Base-by-base conservation (phyloP, 1,140 invertebrate species). In the Atopsyche davidsoni region DNA sequence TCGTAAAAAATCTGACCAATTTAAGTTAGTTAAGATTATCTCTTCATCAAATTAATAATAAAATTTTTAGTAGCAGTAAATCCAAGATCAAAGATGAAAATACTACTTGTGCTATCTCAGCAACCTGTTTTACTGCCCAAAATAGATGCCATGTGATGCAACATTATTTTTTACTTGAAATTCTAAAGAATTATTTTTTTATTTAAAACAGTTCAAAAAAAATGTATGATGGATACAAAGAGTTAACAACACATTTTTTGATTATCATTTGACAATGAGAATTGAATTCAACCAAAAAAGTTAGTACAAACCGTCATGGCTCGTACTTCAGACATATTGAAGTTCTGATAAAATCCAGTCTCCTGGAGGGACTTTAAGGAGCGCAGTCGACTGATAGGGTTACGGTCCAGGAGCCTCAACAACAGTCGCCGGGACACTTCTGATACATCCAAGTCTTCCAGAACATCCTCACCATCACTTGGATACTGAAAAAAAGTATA, bases 341-440 rank as follows among this genome's bases (percentile, higher is more conserved):
- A 76, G 32, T 65, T 61, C 64, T 74, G 67, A 48, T 67, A 76
- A 58, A 74, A 75, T 4, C 73, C 72, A 0, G 66, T 64, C 49
- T 74, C 68, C 52, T 73, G 66, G 10, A 75, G 46, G 43, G 69
- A 64, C 19, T 68, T 62, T 31, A 76, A 55, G 34, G 62, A 70
- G 28, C 67, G 63, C 55, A 76, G 45, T 2, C 74, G 63, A 19
- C 65, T 59, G 43, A 59, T 59, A 0, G 71, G 67, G 23, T 72
- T 66, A 3, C 53, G 47, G 28, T 73, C 70, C 21, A 75, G 55
- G 4, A 76, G 57, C 17, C 70, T 63, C 38, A 66, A 47, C 11
- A 76, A 61, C 10, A 76, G 56, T 0, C 59, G 62, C 2, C 64
- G 61, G 65, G 50, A 11, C 59, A 63, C 0, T 65, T 62, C 24